Evolutionary conservation across 2,888 invertebrate species (phyloP).

Genomic region (Smittia aterrima): DNA sequence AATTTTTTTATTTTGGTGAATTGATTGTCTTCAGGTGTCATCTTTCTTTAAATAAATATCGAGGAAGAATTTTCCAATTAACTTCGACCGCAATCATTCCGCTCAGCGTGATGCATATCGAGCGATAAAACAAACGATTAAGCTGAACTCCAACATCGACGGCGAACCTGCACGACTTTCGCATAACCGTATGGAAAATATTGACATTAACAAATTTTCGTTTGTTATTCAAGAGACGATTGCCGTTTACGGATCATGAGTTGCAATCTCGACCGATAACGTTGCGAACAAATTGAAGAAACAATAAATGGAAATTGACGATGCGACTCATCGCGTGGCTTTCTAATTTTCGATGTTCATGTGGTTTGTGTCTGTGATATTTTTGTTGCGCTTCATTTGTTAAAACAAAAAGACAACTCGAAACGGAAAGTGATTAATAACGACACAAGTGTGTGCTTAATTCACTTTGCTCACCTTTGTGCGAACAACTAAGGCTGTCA

Average conservation of each 20-base stretch:
- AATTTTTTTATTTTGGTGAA: no score
- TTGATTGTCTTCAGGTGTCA: no score
- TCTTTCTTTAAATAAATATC: no score
- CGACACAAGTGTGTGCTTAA: background rate
- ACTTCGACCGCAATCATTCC: no score
- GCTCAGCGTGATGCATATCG: no score
- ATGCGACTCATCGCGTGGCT: background rate
- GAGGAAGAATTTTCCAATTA: no score
- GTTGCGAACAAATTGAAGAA: background rate
- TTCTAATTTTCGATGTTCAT: background rate
- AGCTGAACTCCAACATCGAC: background rate
- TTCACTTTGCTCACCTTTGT: background rate
- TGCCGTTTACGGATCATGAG: background rate
- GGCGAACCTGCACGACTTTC: conserved; percentile 15
- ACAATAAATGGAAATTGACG: background rate
- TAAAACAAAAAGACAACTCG: background rate
- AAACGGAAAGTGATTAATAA: background rate
- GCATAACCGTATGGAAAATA: background rate
- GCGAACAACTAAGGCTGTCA: background rate
- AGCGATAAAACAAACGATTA: background rate
- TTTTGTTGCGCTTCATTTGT: background rate
- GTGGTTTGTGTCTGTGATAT: background rate
- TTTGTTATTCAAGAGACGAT: background rate
- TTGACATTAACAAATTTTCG: background rate
- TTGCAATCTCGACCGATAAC: background rate